These are phyloP conservation scores for Nyctalus aviator DNA, from an alignment of 2,797 vertebrate genomes.

Conservation along the genomic window DNA sequence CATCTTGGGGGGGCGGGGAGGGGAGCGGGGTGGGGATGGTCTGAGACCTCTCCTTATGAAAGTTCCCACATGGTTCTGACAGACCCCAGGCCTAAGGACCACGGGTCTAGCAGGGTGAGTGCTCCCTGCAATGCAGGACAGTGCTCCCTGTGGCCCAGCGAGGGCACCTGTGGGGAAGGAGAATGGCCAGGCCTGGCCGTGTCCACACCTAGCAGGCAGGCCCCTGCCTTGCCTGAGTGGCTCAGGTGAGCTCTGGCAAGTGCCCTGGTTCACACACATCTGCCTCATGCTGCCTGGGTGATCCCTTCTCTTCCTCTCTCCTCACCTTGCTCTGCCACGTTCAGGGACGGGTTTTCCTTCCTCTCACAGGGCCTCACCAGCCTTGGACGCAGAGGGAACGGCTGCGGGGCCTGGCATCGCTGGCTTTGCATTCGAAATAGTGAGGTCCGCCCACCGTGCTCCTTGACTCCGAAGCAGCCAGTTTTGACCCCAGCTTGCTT, in stretches of 20 bases:
- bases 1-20: rapidly evolving
- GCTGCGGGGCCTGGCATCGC: background rate
- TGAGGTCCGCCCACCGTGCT: background rate
- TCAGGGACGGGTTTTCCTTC: background rate
- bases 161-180: background rate
- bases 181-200: background rate
- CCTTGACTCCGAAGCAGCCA: background rate
- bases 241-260: background rate
- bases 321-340: background rate
- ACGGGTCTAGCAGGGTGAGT: too few relatives aligned
- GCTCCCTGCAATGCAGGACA: too few relatives aligned
- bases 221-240: background rate
- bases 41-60: background rate
- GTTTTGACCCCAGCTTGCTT: background rate
- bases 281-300: rapidly evolving
- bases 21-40: too few relatives aligned
- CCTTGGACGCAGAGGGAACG: background rate
- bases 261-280: background rate
- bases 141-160: background rate
- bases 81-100: background rate
- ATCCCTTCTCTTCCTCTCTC: background rate
- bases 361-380: background rate
- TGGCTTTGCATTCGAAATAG: background rate
- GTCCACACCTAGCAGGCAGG: rapidly evolving
- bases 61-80: background rate